Base-by-base conservation (phyloP, 2,113 vertebrate species). In the Pluvialis apricaria region DNA sequence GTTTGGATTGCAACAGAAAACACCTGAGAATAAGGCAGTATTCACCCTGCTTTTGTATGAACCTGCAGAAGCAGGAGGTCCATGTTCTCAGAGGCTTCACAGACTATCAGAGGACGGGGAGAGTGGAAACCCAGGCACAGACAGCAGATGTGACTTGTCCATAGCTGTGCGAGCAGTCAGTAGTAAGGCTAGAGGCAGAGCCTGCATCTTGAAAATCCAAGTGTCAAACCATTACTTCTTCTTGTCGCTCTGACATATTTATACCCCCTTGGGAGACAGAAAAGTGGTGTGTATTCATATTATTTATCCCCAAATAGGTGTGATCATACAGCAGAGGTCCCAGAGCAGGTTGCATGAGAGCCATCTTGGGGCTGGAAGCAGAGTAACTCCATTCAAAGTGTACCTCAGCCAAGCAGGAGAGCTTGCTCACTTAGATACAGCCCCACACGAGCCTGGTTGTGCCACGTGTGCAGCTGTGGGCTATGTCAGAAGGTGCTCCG, bases 381-480 rank as follows among this genome's bases (percentile, higher is more conserved):
- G 42, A 55, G 47, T 62, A 13, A 62, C 31, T 62, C n/a, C 5
- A 14, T 62, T 57, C n/a, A 29, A 42, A 55, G 18, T 12, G 31
- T 11, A 17, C 31, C 32, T 49, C 51, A 29, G 42, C 9, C 55
- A 55, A 75, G 58, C 15, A 79, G 45, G 21, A 88, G 45, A 32
- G 15, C 47, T 62, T 75, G 16, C 18, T 38, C 7, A 7, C 29
- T 42, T 60, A 42, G 22, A 8, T 36, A 21, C 54, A 73, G 40
- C 19, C n/a, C 26, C 11, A 15, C 1, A 3, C 0, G 5, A 80
- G 11, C 13, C 42, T 62, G 13, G 31, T 2, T 49, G 28, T 73
- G 36, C 22, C 54, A 18, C 32, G 44, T 51, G 32, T 68, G 61
- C 54, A 73, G 26, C 66, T 36, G 22, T 64, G 31, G 45, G 22